Evolutionary conservation across 2,797 vertebrate genomes (phyloP), one percentile per base, ranked within the genome.

Genomic region (Myiothlypis coronata): DNA sequence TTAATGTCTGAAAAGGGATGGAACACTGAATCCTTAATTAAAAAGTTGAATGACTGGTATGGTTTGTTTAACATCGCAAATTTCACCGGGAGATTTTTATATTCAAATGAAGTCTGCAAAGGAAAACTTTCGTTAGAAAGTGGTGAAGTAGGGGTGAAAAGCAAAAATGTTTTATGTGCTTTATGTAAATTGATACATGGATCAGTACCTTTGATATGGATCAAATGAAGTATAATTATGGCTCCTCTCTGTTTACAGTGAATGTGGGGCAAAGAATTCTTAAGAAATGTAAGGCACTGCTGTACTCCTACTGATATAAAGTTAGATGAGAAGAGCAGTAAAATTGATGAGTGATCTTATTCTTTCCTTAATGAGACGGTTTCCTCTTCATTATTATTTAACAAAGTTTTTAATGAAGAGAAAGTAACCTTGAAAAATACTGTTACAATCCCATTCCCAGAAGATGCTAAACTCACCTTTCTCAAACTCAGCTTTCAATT

Each of bases 21-120:
- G 98, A 98, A 98, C 97, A 96, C 97, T 98, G 98, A 98, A 98
- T 98, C 98, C 98, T 98, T 98, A 98, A 98, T 98, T 98, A 98
- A 98, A 98, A 98, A 98, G 97, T 97, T 98, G 98, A 98, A 98
- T 98, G 98, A 98, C 97, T 98, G 96, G 97, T 98, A 98, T 97
- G 98, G 98, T 98, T 98, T 98, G 98, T 98, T 98, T 98, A 98
- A 98, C 98, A 98, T 97, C 97, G 93, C 98, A 98, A 97, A 98
- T 98, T 98, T 98, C 96, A 96, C 92, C 13, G 39, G 95, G 96
- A 97, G 92, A 97, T 96, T 98, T 98, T 98, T 97, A 94, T 98
- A 98, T 98, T 98, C 97, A 97, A 96, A 97, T 97, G 94, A 96
- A 97, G 97, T 97, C 96, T 89, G 97, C 93, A 93, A 96, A 97